phyloP scores from a whole-genome alignment of 2,797 vertebrate species.

The Anguilla pacifica region DNA sequence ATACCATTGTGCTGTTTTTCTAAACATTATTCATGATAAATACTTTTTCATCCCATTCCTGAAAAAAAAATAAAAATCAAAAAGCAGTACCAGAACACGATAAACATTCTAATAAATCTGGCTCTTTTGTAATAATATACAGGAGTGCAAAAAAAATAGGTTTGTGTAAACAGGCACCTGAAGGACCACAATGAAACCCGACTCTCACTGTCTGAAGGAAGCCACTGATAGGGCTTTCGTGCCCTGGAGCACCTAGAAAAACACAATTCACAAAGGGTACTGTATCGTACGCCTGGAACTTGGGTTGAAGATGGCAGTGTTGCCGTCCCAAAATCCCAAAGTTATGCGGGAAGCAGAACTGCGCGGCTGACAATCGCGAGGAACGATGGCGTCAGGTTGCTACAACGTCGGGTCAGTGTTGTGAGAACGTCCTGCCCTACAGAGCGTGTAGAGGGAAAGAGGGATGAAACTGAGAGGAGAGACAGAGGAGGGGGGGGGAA shows the following conservation, averaged over 20 bases:
- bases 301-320: neutral
- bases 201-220: neutral
- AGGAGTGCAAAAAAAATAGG: conserved; percentile 32
- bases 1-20: neutral
- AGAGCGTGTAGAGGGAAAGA: neutral
- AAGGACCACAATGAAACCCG: conserved; percentile 33
- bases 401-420: neutral
- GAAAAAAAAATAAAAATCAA: conserved; percentile 25
- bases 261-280: neutral
- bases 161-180: conserved; percentile 36
- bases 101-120: neutral
- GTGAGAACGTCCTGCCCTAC: neutral
- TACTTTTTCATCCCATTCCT: conserved; percentile 25
- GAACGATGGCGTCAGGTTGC: neutral
- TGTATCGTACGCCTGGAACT: no score
- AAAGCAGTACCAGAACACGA: conserved; percentile 16
- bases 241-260: neutral
- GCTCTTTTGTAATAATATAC: conserved; percentile 13
- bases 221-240: neutral
- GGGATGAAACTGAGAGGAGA: neutral
- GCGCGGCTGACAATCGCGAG: neutral
- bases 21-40: conserved; percentile 27
- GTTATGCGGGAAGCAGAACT: neutral
- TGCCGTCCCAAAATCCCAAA: neutral
- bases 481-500: neutral